phyloP scores from a whole-genome alignment of 2,888 invertebrate species.

The Actias luna region DNA sequence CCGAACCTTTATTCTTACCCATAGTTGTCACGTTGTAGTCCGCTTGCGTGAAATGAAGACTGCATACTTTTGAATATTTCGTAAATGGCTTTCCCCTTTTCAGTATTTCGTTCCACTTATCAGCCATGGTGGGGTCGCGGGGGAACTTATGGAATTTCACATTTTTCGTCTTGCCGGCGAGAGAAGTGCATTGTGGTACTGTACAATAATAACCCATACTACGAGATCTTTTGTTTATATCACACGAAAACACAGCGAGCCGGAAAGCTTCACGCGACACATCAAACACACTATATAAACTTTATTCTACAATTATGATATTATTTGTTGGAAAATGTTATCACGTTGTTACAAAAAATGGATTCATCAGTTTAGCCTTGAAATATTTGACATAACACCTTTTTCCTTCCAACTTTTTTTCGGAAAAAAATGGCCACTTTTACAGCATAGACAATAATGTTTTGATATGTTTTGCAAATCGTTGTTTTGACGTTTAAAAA shows the following conservation, averaged over 20 bases:
- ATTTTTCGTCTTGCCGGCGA: constrained; percentile 80
- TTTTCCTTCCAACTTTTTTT: constrained; percentile 70
- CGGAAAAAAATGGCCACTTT: constrained; percentile 53
- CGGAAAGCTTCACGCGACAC: constrained; percentile 40
- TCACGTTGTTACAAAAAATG: constrained; percentile 75
- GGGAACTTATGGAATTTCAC: constrained; percentile 79
- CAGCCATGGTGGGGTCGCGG: constrained; percentile 63
- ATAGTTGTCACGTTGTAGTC: constrained; percentile 78
- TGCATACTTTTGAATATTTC: constrained; percentile 79
- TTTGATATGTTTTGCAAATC: constrained; percentile 3
- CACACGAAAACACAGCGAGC: constrained; percentile 29
- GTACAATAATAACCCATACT: constrained; percentile 79
- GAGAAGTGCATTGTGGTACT: constrained; percentile 77
- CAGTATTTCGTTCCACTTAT: constrained; percentile 71
- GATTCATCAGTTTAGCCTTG: constrained; percentile 79
- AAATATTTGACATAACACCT: constrained; percentile 79
- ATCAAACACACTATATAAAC: constrained; percentile 33
- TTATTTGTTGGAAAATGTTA: constrained; percentile 69
- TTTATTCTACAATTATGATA: constrained; percentile 29
- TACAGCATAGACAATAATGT: constrained; percentile 41
- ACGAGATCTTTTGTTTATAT: constrained; percentile 49
- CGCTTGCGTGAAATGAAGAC: constrained; percentile 71
- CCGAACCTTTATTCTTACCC: constrained; percentile 79
- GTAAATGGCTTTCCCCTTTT: constrained; percentile 76
- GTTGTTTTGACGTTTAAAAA: not conserved